Evolutionary conservation across 2,888 invertebrate genomes (phyloP).

Genomic region (Drosophila mettleri): DNA sequence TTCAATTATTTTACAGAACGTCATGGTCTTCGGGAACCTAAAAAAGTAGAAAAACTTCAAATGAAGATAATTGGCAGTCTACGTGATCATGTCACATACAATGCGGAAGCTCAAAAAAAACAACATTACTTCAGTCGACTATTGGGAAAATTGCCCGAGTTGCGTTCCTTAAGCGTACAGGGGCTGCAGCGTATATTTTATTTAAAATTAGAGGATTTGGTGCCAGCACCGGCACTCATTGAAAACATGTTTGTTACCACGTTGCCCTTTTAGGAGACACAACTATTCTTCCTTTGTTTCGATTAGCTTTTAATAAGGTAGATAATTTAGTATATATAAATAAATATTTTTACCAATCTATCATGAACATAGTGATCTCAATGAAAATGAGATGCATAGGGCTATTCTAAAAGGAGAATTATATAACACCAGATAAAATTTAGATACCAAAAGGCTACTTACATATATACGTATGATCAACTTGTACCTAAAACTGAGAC

Average conservation of each 20-base stretch:
- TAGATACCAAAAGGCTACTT: constrained; percentile 2
- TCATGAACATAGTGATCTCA: constrained; percentile 28
- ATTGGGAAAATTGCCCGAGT: constrained; percentile 95
- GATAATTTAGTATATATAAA: constrained; percentile 4
- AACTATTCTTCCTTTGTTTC: constrained; percentile 58
- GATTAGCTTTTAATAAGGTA: constrained; percentile 38
- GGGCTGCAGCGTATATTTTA: constrained; percentile 97
- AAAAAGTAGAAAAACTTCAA: constrained; percentile 96
- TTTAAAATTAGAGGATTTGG: constrained; percentile 95
- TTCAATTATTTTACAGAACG: constrained; percentile 88
- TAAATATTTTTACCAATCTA: neutral
- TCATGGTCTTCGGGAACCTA: constrained; percentile 95
- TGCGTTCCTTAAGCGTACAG: constrained; percentile 96
- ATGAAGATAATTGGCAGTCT: constrained; percentile 98
- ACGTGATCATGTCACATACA: constrained; percentile 97
- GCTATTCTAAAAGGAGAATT: constrained; percentile 8
- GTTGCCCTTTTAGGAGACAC: constrained; percentile 91
- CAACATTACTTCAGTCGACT: constrained; percentile 97
- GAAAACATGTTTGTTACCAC: constrained; percentile 98
- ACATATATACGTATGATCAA: neutral
- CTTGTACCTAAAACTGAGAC: too few species aligned
- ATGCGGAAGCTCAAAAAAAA: constrained; percentile 94
- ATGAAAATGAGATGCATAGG: constrained; percentile 16
- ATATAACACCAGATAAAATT: neutral
- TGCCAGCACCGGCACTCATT: constrained; percentile 95